Evolutionary conservation across 2,113 vertebrate species (phyloP), one percentile per base, ranked within the genome.

Genomic region (Chroicocephalus ridibundus): DNA sequence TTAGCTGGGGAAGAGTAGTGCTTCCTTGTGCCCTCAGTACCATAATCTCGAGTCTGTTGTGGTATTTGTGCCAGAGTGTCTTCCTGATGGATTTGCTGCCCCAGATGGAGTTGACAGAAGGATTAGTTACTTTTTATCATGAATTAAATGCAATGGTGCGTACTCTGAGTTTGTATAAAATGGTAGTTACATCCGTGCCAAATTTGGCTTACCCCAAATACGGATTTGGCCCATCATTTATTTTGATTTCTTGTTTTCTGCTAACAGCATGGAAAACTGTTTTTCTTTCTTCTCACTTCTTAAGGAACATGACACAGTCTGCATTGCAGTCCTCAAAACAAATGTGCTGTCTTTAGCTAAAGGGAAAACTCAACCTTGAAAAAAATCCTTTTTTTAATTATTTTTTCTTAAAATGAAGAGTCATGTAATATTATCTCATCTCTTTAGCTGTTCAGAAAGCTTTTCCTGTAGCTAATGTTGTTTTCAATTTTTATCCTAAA

Each of bases 251-350:
- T 71, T 87, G 31, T 85, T 57, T 55, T 81, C 58, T 78, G 21
- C 69, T 88, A 79, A 70, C 21, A 86, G 72, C 2, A 10, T 0
- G 0, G 32, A 47, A 81, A 75, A 38, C 11, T 49, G 5, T 16
- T 89, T 77, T 42, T 71, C 76, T 89, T 90, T 82, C 49, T 91
- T 94, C 58, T 70, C 15, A 32, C 15, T 88, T 97, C 77, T 85
- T 77, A 72, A 60, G 14, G 72, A 92, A 90, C 17, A 38, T 82
- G 70, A 57, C 61, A 89, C 15, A 62, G 32, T 76, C n/a, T 77
- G 34, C 40, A 58, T 77, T 91, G 25, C 75, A 93, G 46, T 91
- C 31, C 57, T 95, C 68, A 85, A 93, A 94, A 91, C 42, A 93
- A 82, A 88, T 61, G 10, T 86, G 10, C 34, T 79, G 11, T 16